A percentile compares a stretch with the other conserved stretches of the same genome.
These are phyloP conservation scores for Sarcophilus harrisii DNA, from an alignment of 2,797 vertebrate species.

Conservation along the genomic window DNA sequence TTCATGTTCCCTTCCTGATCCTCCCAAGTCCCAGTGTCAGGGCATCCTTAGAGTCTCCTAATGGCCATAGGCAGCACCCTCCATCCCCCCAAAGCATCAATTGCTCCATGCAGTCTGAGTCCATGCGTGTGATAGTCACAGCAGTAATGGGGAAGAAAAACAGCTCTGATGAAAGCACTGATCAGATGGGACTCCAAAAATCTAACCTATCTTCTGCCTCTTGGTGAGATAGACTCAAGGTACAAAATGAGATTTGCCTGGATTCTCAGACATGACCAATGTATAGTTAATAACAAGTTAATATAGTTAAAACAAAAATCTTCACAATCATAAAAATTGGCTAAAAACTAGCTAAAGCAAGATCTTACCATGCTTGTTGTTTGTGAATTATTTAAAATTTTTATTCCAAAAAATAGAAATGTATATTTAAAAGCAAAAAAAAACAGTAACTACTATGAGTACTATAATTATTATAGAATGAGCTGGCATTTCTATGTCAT, in stretches of 20 bases:
- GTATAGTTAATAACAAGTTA: not conserved
- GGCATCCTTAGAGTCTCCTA: not conserved
- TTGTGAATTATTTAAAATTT: not conserved
- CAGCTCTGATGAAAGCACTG: not conserved
- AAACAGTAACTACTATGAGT: too few relatives aligned
- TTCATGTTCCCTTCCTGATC: not conserved
- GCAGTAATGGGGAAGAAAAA: not conserved
- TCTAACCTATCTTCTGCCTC: not conserved
- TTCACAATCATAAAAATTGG: not conserved
- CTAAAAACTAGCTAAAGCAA: not conserved
- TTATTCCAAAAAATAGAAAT: not conserved
- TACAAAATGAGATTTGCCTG: not conserved
- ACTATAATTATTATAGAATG: not conserved
- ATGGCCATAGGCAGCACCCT: not conserved
- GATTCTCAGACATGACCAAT: not conserved
- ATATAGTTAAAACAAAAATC: not conserved
- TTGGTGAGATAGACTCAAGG: not conserved
- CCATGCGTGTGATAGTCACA: not conserved
- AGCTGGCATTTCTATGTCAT: not conserved
- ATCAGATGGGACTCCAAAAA: not conserved
- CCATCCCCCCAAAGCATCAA: not conserved
- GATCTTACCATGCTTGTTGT: not conserved
- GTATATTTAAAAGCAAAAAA: not conserved
- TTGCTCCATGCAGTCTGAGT: not conserved
- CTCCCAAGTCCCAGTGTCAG: not conserved